Percentiles rank a stretch among this genome's conserved stretches.
phyloP scores from a whole-genome alignment of 2,113 vertebrate species.

The Pluvianellus socialis region DNA sequence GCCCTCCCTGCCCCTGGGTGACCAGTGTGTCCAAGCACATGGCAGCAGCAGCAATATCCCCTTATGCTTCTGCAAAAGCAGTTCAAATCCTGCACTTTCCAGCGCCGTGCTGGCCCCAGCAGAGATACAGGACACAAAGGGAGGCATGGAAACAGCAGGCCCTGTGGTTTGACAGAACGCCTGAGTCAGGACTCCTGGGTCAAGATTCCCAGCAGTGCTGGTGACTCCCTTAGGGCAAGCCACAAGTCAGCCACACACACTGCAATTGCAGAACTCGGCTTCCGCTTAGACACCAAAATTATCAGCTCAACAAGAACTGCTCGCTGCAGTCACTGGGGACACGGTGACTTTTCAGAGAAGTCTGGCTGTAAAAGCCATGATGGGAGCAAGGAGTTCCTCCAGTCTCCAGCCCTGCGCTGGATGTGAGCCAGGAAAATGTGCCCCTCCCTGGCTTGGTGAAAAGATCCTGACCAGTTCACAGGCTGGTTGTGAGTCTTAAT shows the following conservation, averaged over 20 bases:
- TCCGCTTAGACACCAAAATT: background rate
- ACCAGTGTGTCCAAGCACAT: rapidly evolving
- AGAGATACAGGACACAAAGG: background rate
- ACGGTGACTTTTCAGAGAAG: background rate
- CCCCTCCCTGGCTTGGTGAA: background rate
- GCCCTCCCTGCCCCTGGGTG: background rate
- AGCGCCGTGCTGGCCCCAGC: background rate
- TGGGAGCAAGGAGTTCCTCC: background rate
- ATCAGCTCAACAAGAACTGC: background rate
- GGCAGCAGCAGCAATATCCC: background rate
- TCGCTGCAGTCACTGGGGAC: background rate
- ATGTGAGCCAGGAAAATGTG: background rate
- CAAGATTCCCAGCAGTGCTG: background rate
- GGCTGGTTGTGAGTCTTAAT: background rate
- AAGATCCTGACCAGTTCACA: background rate
- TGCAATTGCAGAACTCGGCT: background rate
- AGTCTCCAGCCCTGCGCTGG: background rate
- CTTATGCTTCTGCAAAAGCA: background rate
- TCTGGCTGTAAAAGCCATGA: background rate
- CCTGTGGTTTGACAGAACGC: background rate
- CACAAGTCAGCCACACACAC: background rate
- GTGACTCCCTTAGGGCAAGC: background rate
- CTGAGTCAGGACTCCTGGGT: background rate
- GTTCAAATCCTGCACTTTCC: background rate
- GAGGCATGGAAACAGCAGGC: background rate